Conservation (phyloP, 23 tunicate genomes). For the Phallusia fumigata region DNA sequence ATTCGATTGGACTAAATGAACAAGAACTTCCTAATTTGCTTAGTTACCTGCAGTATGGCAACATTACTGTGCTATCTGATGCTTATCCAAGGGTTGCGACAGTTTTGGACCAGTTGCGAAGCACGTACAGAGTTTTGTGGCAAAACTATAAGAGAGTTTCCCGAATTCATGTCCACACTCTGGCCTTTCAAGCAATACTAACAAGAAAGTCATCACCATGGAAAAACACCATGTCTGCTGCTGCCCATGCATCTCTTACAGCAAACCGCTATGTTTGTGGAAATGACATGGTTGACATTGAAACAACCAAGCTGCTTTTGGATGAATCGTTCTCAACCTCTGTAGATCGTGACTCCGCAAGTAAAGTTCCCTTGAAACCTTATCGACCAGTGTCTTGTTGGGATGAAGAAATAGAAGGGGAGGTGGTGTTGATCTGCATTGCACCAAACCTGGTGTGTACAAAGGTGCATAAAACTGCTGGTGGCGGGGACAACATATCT, state of each 20-base stretch:
- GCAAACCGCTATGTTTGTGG: slow-evolving; percentile 94
- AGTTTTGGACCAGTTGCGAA: slow-evolving; percentile 86
- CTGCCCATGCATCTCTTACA: slow-evolving; percentile 92
- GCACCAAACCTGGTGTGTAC: slow-evolving; percentile 94
- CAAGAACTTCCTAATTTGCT: slow-evolving; percentile 90
- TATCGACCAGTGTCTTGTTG: slow-evolving; percentile 92
- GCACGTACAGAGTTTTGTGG: slow-evolving; percentile 42
- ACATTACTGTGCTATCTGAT: slow-evolving; percentile 67
- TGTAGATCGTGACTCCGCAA: slow-evolving; percentile 27
- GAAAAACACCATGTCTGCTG: slow-evolving; percentile 92
- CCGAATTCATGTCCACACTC: slow-evolving; percentile 91
- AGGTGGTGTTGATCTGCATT: slow-evolving; percentile 63
- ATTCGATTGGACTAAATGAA: slow-evolving; percentile 96
- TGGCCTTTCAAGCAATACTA: slow-evolving; percentile 96
- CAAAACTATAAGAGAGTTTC: slow-evolving; percentile 35
- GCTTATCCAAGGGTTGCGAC: slow-evolving; percentile 80
- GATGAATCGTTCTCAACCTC: slow-evolving; percentile 79
- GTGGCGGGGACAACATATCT: slow-evolving; percentile 98
- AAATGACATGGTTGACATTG: slow-evolving; percentile 58
- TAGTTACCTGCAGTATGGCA: slow-evolving; percentile 63
- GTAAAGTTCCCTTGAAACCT: slow-evolving; percentile 48
- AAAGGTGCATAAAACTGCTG: slow-evolving; percentile 87
- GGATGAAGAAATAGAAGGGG: slow-evolving; percentile 70
- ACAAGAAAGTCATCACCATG: slow-evolving; percentile 59
- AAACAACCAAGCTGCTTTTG: slow-evolving; percentile 54